Conservation (phyloP, 92 coral and sea anemone species). For the Zoanthus solanderi region DNA sequence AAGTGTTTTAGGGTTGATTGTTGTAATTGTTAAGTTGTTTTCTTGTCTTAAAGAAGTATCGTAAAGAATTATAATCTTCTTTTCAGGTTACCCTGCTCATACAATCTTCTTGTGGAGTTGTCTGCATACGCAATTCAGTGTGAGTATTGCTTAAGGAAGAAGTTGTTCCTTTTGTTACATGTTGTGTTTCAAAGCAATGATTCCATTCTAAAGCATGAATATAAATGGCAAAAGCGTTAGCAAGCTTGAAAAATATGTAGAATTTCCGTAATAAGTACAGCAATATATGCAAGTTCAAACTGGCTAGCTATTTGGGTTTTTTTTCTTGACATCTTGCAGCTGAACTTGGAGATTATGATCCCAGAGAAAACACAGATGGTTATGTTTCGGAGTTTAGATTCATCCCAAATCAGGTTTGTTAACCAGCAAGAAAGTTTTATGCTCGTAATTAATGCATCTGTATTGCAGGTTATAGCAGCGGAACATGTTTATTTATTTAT, state of each 20-base stretch:
- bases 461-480: no score
- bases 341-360: constrained; percentile 93
- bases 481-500: no score
- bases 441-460: no score
- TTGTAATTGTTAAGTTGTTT: neutral
- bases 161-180: neutral
- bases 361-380: constrained; percentile 72
- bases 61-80: neutral
- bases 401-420: constrained; percentile 87
- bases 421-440: neutral
- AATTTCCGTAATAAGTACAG: no score
- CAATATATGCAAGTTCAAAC: no score
- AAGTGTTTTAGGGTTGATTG: no score
- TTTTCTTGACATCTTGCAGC: constrained; percentile 57
- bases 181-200: no score
- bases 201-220: no score
- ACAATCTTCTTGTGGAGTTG: constrained; percentile 78
- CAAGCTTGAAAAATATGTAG: no score
- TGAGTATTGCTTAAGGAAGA: constrained; percentile 35
- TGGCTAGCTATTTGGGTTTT: no score
- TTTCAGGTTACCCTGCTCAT: constrained; percentile 81
- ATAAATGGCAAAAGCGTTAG: no score
- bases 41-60: neutral
- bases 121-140: constrained; percentile 93
- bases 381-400: constrained; percentile 96